These are phyloP conservation scores for Caenorhabditis uteleia DNA, from an alignment of 2,888 invertebrate genomes.

Conservation along the genomic window DNA sequence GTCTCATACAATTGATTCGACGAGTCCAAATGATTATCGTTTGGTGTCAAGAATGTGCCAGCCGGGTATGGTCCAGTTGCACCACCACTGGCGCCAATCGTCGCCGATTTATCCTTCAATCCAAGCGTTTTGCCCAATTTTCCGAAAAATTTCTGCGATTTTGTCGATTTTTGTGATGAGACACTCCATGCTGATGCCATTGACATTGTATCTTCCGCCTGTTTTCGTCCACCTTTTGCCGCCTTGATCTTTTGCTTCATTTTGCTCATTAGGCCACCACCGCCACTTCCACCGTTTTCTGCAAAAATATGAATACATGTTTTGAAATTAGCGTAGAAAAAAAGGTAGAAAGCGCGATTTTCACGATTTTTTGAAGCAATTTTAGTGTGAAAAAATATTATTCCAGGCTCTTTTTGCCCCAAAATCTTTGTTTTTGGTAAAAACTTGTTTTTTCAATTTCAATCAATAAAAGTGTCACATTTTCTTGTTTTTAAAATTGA, in stretches of 20 bases:
- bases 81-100: too few species aligned
- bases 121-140: slow-evolving; percentile 29
- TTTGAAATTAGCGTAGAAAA: too few species aligned
- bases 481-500: too few species aligned
- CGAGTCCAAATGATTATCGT: slow-evolving; percentile 35
- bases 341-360: too few species aligned
- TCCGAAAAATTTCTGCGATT: slow-evolving; percentile 32
- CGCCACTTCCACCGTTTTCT: slow-evolving; percentile 18
- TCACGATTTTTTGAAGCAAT: too few species aligned
- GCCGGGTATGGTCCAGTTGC: too few species aligned
- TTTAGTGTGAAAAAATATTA: too few species aligned
- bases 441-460: too few species aligned
- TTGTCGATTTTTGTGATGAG: slow-evolving; percentile 31
- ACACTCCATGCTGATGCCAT: slow-evolving; percentile 45
- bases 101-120: slow-evolving; percentile 7
- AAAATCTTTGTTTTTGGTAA: too few species aligned
- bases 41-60: slow-evolving; percentile 33
- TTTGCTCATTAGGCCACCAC: slow-evolving; percentile 32
- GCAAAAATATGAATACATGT: slow-evolving; percentile 1
- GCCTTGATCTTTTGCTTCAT: slow-evolving; percentile 56
- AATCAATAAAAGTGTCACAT: too few species aligned
- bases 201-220: slow-evolving; percentile 49
- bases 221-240: slow-evolving; percentile 42
- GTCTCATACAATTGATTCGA: slow-evolving; percentile 14
- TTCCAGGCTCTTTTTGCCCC: too few species aligned